Evolutionary conservation across 2,113 vertebrate genomes (phyloP).

Genomic region (Sturnus vulgaris): DNA sequence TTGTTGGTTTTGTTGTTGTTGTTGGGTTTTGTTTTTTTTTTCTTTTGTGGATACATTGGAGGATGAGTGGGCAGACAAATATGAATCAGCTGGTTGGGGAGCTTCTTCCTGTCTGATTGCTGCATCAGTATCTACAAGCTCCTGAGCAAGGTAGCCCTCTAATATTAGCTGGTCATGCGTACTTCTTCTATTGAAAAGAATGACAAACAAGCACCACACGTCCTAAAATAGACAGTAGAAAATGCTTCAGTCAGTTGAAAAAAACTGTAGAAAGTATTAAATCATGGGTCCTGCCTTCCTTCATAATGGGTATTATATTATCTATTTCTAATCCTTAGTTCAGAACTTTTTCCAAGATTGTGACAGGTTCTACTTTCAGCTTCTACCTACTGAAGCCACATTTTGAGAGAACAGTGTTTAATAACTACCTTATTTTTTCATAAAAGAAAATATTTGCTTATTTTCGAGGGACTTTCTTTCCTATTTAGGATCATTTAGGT

Average conservation of each 20-base stretch:
- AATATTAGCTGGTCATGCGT: not conserved
- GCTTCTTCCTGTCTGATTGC: not conserved
- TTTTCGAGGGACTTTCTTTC: not conserved
- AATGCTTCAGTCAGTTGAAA: not conserved
- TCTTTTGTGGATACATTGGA: not conserved
- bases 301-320: accelerated
- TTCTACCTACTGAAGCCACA: not conserved
- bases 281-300: not conserved
- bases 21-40: not conserved
- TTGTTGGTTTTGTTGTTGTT: too few species aligned
- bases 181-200: not conserved
- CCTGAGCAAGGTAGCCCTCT: not conserved
- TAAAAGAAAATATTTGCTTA: not conserved
- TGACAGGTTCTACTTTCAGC: not conserved
- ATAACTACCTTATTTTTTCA: not conserved
- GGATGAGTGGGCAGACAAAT: not conserved
- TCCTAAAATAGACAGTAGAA: not conserved
- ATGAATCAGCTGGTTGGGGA: not conserved
- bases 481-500: not conserved
- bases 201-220: not conserved
- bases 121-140: not conserved
- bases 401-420: not conserved
- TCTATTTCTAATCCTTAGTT: not conserved
- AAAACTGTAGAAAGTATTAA: not conserved
- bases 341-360: not conserved